Percentiles rank a stretch among this genome's conserved stretches.
Conservation (phyloP, 2,888 invertebrate genomes). For the Nomada lathburiana region DNA sequence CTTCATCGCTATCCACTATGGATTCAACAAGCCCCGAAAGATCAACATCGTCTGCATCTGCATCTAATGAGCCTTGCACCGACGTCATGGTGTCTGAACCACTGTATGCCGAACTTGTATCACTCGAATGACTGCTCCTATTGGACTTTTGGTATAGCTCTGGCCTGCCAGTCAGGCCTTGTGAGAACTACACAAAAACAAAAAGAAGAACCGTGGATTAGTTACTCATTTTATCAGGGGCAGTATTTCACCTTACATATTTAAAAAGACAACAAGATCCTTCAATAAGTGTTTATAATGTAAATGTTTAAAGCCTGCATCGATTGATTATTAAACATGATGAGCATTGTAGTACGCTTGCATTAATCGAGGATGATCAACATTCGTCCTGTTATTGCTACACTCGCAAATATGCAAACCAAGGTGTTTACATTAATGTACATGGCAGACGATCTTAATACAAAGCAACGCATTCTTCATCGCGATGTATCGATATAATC, state of each 20-base stretch:
- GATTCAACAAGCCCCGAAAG: constrained; percentile 97
- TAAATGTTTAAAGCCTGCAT: neutral
- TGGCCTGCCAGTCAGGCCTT: constrained; percentile 85
- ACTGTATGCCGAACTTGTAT: constrained; percentile 98
- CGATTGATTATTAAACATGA: neutral
- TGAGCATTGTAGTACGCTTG: constrained; percentile 1
- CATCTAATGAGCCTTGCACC: constrained; percentile 93
- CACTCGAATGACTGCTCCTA: constrained; percentile 94
- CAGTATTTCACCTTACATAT: too few species aligned
- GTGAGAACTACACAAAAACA: constrained; percentile 80
- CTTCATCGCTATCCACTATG: constrained; percentile 97
- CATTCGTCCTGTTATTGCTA: neutral
- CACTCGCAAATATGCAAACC: neutral
- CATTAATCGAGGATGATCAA: constrained; percentile 12
- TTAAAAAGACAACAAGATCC: neutral
- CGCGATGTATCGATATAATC: constrained; percentile 1
- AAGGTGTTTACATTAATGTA: constrained; percentile 29
- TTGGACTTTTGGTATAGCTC: constrained; percentile 94
- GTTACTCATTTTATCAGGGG: neutral
- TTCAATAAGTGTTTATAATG: constrained; percentile 1
- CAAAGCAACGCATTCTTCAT: constrained; percentile 23
- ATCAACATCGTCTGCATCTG: constrained; percentile 92
- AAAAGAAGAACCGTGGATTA: constrained; percentile 12
- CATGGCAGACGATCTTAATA: neutral
- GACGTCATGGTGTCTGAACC: constrained; percentile 98